Evolutionary conservation across 2,797 vertebrate species (phyloP), one percentile per base, ranked within the genome.

Genomic region (Lithobates sylvaticus): DNA sequence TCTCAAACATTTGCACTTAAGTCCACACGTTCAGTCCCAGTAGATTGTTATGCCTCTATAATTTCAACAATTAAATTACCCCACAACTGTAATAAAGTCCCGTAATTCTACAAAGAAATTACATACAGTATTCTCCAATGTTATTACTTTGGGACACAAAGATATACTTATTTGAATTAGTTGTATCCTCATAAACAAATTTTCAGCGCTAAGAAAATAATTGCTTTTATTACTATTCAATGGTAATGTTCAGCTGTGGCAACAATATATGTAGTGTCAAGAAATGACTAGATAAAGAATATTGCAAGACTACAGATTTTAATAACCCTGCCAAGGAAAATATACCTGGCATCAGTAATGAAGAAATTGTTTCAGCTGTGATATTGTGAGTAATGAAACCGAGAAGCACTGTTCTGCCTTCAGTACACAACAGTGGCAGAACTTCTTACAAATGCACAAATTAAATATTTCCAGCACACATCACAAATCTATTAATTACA

Each of bases 201-300:
- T 87, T 84, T 58, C 36, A 39, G 64, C 79, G 81, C 84, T 87
- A 84, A 87, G 76, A 84, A 69, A 87, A 87, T 84, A 84, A 87
- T 87, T 87, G 76, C 75, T 83, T 83, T 83, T 84, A 87, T 84
- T 84, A 75, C 58, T 84, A 65, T 44, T 79, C 76, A 65, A 67
- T 78, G 64, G 70, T 69, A 79, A 74, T 79, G 76, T 75, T 71
- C 61, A 32, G 16, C 76, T 75, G 10, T 32, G 69, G 72, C 61
- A 74, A n/a, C n/a, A 50, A 75, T n/a, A 83, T 82, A 79, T 54
- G 82, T 74, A 69, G 74, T 81, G 58, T 44, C 81, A 79, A 67
- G 21, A 61, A 69, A 79, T 75, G 81, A 68, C 69, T 79, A 44
- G 23, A 87, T 87, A 79, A 87, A 84, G 61, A 70, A 84, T 84